Evolutionary conservation across 2,888 invertebrate species (phyloP).

Genomic region (Holacanthella duospinosa): DNA sequence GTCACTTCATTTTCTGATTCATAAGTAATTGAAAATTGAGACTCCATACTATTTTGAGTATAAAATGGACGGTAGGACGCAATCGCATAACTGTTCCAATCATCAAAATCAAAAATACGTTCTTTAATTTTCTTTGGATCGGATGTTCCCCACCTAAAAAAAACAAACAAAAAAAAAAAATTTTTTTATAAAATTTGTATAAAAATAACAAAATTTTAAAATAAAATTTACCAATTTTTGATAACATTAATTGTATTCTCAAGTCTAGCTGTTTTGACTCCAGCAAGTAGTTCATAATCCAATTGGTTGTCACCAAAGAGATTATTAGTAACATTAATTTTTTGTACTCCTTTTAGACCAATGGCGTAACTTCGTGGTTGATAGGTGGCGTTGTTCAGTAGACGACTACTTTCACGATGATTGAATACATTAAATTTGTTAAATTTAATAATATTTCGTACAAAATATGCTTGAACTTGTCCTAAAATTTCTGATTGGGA

Average conservation of each 20-base stretch:
- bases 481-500: constrained; percentile 90
- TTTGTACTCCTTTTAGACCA: constrained; percentile 87
- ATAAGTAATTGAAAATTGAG: constrained; percentile 61
- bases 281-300: constrained; percentile 85
- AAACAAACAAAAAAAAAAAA: neutral
- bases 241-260: constrained; percentile 75
- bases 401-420: constrained; percentile 38
- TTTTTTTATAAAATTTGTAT: neutral
- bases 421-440: constrained; percentile 44
- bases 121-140: constrained; percentile 62
- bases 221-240: constrained; percentile 62
- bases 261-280: constrained; percentile 68
- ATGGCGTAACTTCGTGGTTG: constrained; percentile 67
- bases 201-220: constrained; percentile 5
- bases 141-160: constrained; percentile 63
- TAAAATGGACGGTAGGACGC: constrained; percentile 83
- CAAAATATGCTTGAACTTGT: constrained; percentile 66
- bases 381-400: constrained; percentile 39
- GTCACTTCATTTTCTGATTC: constrained; percentile 48
- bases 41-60: constrained; percentile 61
- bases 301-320: constrained; percentile 70
- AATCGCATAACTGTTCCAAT: constrained; percentile 96
- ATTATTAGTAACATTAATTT: constrained; percentile 80
- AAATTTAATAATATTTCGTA: constrained; percentile 62
- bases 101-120: constrained; percentile 93